Evolutionary conservation across 1,140 invertebrate species (phyloP).

Genomic region (Dendrolimus punctatus): DNA sequence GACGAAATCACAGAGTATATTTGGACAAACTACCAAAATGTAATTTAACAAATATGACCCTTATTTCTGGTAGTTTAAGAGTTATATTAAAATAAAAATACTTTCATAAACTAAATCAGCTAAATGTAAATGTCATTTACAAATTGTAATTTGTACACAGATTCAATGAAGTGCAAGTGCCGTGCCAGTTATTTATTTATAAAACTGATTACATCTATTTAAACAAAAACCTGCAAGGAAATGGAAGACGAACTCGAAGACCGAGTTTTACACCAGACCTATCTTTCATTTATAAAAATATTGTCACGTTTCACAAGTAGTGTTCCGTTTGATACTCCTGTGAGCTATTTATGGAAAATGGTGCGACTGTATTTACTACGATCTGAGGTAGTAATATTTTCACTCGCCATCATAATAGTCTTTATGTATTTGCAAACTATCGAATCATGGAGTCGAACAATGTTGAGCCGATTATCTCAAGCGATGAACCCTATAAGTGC

Average conservation of each 20-base stretch:
- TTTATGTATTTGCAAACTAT: slow-evolving; percentile 85
- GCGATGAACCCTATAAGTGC: slow-evolving; percentile 75
- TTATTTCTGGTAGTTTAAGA: too few relatives aligned
- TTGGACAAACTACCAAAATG: too few relatives aligned
- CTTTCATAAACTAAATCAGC: neutral
- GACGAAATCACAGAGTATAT: too few relatives aligned
- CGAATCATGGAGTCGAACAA: slow-evolving; percentile 83
- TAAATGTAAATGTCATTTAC: slow-evolving; percentile 5
- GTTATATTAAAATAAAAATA: too few relatives aligned
- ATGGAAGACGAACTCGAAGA: slow-evolving; percentile 94
- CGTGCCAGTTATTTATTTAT: neutral
- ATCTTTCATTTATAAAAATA: slow-evolving; percentile 86
- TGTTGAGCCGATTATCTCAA: slow-evolving; percentile 81
- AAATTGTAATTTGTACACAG: neutral
- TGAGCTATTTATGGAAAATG: slow-evolving; percentile 82
- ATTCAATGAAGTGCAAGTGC: slow-evolving; percentile 1
- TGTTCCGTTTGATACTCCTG: slow-evolving; percentile 77
- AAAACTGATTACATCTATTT: neutral
- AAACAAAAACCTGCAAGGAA: slow-evolving; percentile 19
- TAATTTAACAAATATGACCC: too few relatives aligned
- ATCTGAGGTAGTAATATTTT: slow-evolving; percentile 81
- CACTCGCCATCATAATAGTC: slow-evolving; percentile 78
- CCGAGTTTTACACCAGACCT: slow-evolving; percentile 87
- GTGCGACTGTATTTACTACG: slow-evolving; percentile 82
- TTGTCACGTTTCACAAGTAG: slow-evolving; percentile 84